Base-by-base conservation (phyloP, 1,140 invertebrate genomes). In the Papilio aristodemus region DNA sequence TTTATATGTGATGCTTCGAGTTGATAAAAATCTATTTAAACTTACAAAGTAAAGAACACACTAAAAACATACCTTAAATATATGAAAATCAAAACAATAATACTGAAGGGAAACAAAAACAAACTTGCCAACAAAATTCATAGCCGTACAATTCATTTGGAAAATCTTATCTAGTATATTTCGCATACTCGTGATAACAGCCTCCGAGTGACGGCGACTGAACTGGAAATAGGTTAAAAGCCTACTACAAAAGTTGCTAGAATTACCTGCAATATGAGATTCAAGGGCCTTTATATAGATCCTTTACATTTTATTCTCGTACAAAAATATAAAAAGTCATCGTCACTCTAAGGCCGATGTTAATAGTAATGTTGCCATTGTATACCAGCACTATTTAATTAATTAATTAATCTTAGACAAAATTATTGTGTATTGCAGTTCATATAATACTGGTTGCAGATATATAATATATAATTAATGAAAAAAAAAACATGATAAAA, bases 21-120 rank as follows among this genome's bases (percentile, higher is more conserved):
- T 13, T 39, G 13, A 39, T 39, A 13, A 13, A 1, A 39, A 13
- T 13, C 13, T 11, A 39, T 11, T 54, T 4, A 17, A 68, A 9
- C 27, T 38, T 36, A 46, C 60, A 59, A 50, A 67, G 67, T 50
- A 25, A 36, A 14, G 41, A 43, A 43, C n/a, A 43, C 41, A 43
- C n/a, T 32, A 32, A 32, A 32, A 64, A 63, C 14, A 13, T 41
- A 63, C 43, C 22, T 43, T 43, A 64, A 64, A 64, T 41, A 27
- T 43, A 43, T 7, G 32, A 64, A 63, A 64, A 64, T 6, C 4
- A 41, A 64, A 64, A 64, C 62, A 64, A 64, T 64, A 64, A 64
- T 64, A 64, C 62, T 64, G 62, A 64, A 64, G 43, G 19, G 32
- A 14, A 64, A 59, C 19, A 27, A 27, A 63, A 63, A 38, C 27